Conservation (phyloP, 2,797 vertebrate genomes). For the Choloepus didactylus region DNA sequence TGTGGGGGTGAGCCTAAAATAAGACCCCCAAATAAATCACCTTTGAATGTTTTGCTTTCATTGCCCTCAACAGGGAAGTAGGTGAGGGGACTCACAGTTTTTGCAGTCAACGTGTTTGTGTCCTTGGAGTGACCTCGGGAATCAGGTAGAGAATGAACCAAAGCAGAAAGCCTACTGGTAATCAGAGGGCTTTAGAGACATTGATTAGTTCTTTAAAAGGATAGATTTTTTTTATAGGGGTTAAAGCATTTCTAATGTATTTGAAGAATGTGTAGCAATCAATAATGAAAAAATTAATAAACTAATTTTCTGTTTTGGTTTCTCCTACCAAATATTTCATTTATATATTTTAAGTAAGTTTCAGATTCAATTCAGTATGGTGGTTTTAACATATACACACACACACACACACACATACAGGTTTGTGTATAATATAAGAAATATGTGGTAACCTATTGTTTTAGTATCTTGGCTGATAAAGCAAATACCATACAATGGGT, state of each 20-base stretch:
- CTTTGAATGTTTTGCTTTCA: conserved; percentile 42
- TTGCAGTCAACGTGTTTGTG: background rate
- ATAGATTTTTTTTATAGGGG: background rate
- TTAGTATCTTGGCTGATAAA: too few relatives aligned
- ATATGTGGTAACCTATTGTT: background rate
- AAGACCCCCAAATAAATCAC: background rate
- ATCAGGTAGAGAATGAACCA: background rate
- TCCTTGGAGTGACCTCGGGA: background rate
- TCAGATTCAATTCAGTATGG: background rate
- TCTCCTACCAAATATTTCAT: conserved; percentile 32
- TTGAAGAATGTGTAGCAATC: background rate
- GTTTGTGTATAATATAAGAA: background rate
- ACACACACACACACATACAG: too few relatives aligned
- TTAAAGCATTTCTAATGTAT: background rate
- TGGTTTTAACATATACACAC: background rate
- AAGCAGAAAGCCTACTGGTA: background rate
- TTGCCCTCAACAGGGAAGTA: background rate
- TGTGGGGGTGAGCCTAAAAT: background rate
- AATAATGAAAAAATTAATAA: background rate
- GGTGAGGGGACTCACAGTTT: background rate
- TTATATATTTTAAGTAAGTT: conserved; percentile 9
- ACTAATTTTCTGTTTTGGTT: conserved; percentile 10
- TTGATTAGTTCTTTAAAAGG: background rate
- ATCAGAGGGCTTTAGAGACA: background rate
- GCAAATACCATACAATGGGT: too few relatives aligned